phyloP scores from a whole-genome alignment of 2,797 vertebrate species.

The Eulemur coronatus region DNA sequence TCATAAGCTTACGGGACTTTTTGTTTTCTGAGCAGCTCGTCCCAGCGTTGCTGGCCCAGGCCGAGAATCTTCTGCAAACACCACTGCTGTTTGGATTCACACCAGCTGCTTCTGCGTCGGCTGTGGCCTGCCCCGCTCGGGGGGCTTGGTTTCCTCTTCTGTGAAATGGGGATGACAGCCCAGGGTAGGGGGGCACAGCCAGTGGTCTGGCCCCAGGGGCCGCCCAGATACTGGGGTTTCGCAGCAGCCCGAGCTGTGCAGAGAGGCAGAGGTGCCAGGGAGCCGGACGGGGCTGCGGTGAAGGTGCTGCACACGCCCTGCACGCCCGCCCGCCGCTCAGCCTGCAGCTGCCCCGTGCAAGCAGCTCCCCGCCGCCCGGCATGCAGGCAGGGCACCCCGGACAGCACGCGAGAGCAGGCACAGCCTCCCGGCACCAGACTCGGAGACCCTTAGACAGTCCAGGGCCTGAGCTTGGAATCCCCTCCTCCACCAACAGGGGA shows the following conservation, averaged over 20 bases:
- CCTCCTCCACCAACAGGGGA: background rate
- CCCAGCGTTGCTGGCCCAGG: background rate
- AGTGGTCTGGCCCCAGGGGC: background rate
- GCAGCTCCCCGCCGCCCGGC: too few species aligned
- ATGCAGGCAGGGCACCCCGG: accelerated
- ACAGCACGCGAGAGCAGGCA: background rate
- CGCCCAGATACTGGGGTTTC: background rate
- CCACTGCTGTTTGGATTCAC: background rate
- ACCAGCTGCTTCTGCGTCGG: background rate
- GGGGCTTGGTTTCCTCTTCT: conserved; percentile 39
- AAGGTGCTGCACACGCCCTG: conserved; percentile 48
- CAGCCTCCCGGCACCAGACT: background rate
- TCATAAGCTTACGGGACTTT: background rate
- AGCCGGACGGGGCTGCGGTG: background rate
- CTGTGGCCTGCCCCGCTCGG: background rate
- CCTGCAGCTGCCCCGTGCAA: background rate
- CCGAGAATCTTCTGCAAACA: background rate
- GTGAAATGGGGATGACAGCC: background rate
- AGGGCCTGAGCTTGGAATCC: background rate
- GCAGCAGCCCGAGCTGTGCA: background rate
- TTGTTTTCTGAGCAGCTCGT: background rate
- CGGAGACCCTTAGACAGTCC: background rate
- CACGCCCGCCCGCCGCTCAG: background rate
- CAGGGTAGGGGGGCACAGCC: background rate
- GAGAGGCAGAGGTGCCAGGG: background rate